Conservation (phyloP, 2,113 vertebrate genomes). For the Salminus brasiliensis region DNA sequence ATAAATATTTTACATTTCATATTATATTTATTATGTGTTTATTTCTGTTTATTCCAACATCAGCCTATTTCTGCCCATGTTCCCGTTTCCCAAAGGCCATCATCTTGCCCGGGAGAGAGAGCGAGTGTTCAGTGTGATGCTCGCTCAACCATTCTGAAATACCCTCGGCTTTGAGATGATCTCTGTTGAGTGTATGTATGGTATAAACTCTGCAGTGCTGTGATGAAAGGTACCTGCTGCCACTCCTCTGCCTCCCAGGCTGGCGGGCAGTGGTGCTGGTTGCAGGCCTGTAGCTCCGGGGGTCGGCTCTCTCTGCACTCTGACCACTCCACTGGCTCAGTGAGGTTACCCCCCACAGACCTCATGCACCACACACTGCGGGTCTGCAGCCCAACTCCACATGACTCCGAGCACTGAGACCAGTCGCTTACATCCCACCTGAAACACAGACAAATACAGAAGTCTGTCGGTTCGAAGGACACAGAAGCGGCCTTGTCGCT, state of each 20-base stretch:
- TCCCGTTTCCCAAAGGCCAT: too few relatives aligned
- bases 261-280: constrained; percentile 86
- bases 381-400: constrained; percentile 88
- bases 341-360: constrained; percentile 44
- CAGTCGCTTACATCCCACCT: constrained; percentile 86
- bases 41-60: too few relatives aligned
- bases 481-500: too few relatives aligned
- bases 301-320: constrained; percentile 79
- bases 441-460: not conserved
- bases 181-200: too few relatives aligned
- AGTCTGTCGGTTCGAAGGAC: too few relatives aligned
- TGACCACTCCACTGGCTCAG: constrained; percentile 43
- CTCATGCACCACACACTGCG: constrained; percentile 82
- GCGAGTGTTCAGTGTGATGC: too few relatives aligned
- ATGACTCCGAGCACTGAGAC: constrained; percentile 84
- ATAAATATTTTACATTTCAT: too few relatives aligned
- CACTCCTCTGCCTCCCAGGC: constrained; percentile 86
- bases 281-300: constrained; percentile 83
- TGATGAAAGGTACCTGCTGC: constrained; percentile 79
- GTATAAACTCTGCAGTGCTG: not conserved
- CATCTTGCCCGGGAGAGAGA: too few relatives aligned
- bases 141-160: too few relatives aligned
- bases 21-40: too few relatives aligned
- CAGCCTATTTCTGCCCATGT: too few relatives aligned
- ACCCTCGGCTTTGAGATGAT: too few relatives aligned